A percentile compares a stretch with the other conserved stretches of the same genome.
Evolutionary conservation across 2,888 invertebrate genomes (phyloP).

Genomic region (Antitype chi): DNA sequence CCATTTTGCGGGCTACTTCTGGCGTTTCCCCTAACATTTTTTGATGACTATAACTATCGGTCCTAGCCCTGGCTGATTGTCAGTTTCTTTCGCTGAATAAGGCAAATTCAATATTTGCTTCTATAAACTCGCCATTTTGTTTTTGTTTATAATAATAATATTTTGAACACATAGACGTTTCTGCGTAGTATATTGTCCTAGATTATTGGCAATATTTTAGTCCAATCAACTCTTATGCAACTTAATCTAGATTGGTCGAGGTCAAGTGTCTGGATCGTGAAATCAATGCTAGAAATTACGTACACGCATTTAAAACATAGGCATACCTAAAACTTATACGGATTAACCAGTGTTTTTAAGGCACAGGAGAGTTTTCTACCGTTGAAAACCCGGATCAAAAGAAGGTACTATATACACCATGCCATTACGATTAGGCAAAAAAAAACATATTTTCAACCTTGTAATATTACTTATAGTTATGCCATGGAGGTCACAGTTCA

Average conservation of each 20-base stretch:
- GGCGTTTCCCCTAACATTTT: neutral
- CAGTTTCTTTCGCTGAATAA: neutral
- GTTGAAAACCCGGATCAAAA: neutral
- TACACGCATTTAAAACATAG: neutral
- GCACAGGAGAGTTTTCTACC: neutral
- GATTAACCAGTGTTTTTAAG: neutral
- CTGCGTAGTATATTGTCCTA: constrained; percentile 15
- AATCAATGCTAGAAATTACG: constrained; percentile 6
- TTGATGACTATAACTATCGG: neutral
- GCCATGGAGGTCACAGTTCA: constrained; percentile 33
- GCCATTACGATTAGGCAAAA: neutral
- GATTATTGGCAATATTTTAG: constrained; percentile 16
- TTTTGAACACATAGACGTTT: neutral
- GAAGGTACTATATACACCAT: neutral
- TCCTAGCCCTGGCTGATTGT: neutral
- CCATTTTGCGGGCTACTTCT: too few relatives aligned
- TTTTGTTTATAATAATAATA: neutral
- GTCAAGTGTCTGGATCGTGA: constrained; percentile 22
- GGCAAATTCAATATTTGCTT: constrained; percentile 5
- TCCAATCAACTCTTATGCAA: constrained; percentile 27
- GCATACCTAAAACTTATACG: neutral
- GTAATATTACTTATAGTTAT: neutral
- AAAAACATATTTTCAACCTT: neutral
- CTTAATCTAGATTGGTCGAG: constrained; percentile 29
- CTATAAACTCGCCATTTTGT: neutral